phyloP scores from a whole-genome alignment of 2,888 invertebrate genomes.

The Caenorhabditis zanzibari region DNA sequence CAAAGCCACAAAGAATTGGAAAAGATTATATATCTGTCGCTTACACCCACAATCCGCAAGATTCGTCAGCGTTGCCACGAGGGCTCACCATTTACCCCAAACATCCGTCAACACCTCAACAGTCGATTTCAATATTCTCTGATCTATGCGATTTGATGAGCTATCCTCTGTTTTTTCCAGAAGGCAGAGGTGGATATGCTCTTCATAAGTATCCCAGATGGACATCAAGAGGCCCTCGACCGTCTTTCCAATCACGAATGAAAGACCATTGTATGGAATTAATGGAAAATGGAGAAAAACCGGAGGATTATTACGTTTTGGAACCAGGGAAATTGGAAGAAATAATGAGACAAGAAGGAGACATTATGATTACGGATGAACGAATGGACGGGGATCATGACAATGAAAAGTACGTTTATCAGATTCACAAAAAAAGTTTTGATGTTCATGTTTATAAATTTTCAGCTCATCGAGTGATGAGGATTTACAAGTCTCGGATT shows the following conservation, averaged over 20 bases:
- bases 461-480: no score
- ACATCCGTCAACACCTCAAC: not conserved
- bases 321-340: not conserved
- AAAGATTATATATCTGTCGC: not conserved
- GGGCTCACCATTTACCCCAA: not conserved
- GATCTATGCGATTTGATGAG: not conserved
- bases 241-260: not conserved
- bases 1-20: not conserved
- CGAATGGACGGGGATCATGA: no score
- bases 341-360: no score
- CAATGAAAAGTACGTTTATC: no score
- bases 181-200: conserved; percentile 1
- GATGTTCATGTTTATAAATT: no score
- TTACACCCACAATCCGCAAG: not conserved
- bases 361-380: not conserved
- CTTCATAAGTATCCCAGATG: not conserved
- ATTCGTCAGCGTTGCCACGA: not conserved
- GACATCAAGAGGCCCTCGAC: no score
- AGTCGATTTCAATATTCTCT: not conserved
- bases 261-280: not conserved
- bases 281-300: not conserved
- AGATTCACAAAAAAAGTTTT: no score
- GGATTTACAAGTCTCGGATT: no score
- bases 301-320: not conserved
- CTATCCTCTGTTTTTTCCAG: not conserved